Evolutionary conservation across 2,888 invertebrate genomes (phyloP).

Genomic region (Dynastes hyllus): DNA sequence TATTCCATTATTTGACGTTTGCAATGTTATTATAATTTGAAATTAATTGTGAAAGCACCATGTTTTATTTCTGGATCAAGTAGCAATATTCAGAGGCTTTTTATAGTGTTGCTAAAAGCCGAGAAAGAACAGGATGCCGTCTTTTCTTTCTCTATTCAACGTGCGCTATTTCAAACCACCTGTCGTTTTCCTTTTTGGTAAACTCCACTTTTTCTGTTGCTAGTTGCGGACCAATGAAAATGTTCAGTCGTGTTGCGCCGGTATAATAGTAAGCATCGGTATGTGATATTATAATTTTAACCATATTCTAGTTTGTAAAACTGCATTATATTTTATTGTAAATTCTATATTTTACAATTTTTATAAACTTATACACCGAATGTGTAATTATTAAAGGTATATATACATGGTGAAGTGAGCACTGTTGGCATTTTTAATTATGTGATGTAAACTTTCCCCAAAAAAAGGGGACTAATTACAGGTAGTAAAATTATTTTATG

Average conservation of each 20-base stretch:
- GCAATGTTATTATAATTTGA: neutral
- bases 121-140: neutral
- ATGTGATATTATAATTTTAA: conserved; percentile 48
- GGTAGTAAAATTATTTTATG: too few species aligned
- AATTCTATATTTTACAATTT: conserved; percentile 28
- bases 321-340: conserved; percentile 9
- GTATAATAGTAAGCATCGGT: conserved; percentile 61
- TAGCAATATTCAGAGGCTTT: neutral
- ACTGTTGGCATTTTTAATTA: conserved; percentile 46
- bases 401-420: conserved; percentile 38
- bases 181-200: conserved; percentile 56
- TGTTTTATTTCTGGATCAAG: neutral
- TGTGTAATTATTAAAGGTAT: conserved; percentile 18
- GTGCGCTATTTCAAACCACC: conserved; percentile 52
- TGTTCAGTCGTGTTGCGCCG: conserved; percentile 60
- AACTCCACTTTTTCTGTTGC: conserved; percentile 44
- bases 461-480: too few species aligned
- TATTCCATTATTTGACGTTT: too few species aligned
- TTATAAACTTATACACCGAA: conserved; percentile 23
- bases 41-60: neutral
- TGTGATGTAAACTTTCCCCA: conserved; percentile 65
- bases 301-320: conserved; percentile 20
- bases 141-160: conserved; percentile 20
- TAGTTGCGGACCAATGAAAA: conserved; percentile 47
- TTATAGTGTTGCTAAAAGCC: neutral